Conservation (phyloP, 2,113 vertebrate genomes). For the Oreocharis arfaki region DNA sequence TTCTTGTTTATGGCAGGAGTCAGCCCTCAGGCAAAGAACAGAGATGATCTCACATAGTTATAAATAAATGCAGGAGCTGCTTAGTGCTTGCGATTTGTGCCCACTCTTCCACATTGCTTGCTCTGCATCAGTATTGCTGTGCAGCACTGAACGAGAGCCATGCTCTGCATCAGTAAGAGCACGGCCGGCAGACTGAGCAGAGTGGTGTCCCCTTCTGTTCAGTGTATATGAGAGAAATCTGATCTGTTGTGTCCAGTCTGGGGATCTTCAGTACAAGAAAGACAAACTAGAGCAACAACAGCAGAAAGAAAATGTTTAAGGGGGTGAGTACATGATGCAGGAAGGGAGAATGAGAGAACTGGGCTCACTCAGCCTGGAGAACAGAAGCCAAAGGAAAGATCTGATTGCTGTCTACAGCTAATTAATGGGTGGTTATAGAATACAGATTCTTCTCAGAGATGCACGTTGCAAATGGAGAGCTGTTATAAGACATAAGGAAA, state of each 20-base stretch:
- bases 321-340: not conserved
- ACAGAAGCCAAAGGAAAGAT: not conserved
- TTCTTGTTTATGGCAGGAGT: not conserved
- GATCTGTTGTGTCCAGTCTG: not conserved
- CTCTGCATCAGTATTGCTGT: not conserved
- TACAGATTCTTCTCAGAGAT: not conserved
- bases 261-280: not conserved
- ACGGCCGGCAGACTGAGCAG: not conserved
- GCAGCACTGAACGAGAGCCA: not conserved
- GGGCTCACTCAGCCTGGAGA: not conserved
- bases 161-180: rapidly evolving
- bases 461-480: not conserved
- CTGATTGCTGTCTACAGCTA: not conserved
- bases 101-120: not conserved
- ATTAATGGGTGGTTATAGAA: not conserved
- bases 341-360: not conserved
- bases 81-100: not conserved
- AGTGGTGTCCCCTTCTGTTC: not conserved
- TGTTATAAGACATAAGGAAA: not conserved
- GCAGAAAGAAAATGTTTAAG: not conserved
- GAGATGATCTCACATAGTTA: not conserved
- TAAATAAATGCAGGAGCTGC: not conserved
- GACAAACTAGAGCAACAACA: not conserved
- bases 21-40: not conserved
- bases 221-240: not conserved